Evolutionary conservation across 2,888 invertebrate species (phyloP).

Genomic region (Lasioglossum lativentre): DNA sequence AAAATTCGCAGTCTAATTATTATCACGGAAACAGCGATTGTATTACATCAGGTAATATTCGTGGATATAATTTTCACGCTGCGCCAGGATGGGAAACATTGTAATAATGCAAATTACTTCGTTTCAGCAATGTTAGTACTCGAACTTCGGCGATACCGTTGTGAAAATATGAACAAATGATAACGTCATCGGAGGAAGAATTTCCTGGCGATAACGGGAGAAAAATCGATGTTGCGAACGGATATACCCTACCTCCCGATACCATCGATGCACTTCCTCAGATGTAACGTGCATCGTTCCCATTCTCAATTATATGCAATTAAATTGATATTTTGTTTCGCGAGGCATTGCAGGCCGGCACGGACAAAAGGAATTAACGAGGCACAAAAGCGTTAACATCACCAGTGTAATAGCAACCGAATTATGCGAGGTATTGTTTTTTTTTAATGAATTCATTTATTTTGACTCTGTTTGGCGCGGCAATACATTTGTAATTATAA

Average conservation of each 20-base stretch:
- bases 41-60: background rate
- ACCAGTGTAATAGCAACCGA: background rate
- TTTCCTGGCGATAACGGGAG: background rate
- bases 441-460: background rate
- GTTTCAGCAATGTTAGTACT: background rate
- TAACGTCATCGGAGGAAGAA: background rate
- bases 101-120: conserved; percentile 2
- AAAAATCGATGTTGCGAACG: background rate
- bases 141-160: background rate
- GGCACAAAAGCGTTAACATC: background rate
- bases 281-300: background rate
- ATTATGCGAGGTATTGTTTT: background rate
- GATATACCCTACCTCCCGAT: background rate
- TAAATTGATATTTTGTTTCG: conserved; percentile 1
- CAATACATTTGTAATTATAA: background rate
- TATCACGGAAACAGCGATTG: background rate
- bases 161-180: background rate
- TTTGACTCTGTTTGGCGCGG: background rate
- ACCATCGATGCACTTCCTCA: background rate
- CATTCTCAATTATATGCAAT: background rate
- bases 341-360: background rate
- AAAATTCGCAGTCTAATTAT: background rate
- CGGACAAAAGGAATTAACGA: background rate
- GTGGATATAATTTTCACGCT: background rate
- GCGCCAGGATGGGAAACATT: background rate